Conservation (phyloP, 2,113 vertebrate species). For the Callorhinus ursinus region DNA sequence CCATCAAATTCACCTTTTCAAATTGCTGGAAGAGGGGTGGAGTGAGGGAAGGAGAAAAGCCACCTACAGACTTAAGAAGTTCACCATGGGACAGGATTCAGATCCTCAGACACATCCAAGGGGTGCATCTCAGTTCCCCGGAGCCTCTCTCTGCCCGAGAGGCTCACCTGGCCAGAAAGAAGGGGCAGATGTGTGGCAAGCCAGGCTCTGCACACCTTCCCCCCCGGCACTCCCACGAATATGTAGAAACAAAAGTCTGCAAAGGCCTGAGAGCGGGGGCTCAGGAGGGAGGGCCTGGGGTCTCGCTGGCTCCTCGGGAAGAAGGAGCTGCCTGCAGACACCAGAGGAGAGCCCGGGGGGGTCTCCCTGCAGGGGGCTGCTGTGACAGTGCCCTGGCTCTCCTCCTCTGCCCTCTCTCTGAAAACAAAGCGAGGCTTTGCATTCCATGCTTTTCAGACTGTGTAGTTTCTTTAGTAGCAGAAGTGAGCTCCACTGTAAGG, state of each 20-base stretch:
- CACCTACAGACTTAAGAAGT: background rate
- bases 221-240: background rate
- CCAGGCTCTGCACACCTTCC: background rate
- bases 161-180: background rate
- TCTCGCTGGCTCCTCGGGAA: background rate
- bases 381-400: background rate
- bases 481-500: background rate
- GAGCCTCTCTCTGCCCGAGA: background rate
- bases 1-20: background rate
- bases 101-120: background rate
- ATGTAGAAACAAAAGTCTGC: background rate
- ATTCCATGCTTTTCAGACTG: background rate
- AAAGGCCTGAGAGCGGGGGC: accelerated
- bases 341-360: background rate
- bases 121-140: background rate
- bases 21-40: background rate
- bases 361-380: background rate
- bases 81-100: background rate
- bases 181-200: background rate
- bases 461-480: background rate
- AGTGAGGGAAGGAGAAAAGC: background rate
- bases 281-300: background rate
- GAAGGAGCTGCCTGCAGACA: background rate
- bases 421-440: background rate
- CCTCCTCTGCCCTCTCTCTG: background rate